A percentile compares a stretch with the other conserved stretches of the same genome.
These are phyloP conservation scores for Aphis gossypii DNA, from an alignment of 1,140 invertebrate species.

Conservation along the genomic window DNA sequence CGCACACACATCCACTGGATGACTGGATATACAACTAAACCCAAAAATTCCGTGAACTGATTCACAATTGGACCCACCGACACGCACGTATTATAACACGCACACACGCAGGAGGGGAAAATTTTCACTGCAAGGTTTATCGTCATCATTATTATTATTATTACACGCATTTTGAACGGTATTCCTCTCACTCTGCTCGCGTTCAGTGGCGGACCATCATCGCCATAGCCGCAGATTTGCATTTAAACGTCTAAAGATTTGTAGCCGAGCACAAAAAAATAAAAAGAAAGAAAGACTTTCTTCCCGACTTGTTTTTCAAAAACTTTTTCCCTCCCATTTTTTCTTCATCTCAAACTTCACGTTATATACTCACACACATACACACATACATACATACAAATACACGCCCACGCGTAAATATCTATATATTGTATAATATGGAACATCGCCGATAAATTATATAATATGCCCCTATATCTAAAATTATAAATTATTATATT, in stretches of 20 bases:
- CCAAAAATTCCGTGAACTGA: constrained; percentile 51
- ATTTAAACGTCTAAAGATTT: constrained; percentile 41
- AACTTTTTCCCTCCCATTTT: background rate
- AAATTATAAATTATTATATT: background rate
- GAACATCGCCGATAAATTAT: background rate
- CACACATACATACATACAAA: background rate
- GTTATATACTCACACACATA: background rate
- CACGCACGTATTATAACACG: background rate
- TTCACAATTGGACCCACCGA: constrained; percentile 49
- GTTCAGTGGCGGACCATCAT: background rate
- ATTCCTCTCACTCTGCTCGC: background rate
- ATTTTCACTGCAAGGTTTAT: constrained; percentile 39
- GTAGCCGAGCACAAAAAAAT: background rate
- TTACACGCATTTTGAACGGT: background rate
- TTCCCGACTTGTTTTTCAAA: constrained; percentile 30
- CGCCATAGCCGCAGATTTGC: constrained; percentile 2
- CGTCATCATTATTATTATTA: constrained; percentile 15
- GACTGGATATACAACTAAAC: constrained; percentile 22
- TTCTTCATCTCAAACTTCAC: background rate
- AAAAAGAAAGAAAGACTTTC: constrained; percentile 30
- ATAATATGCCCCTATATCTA: background rate
- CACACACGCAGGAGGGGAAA: background rate
- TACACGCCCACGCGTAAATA: background rate
- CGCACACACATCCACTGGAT: background rate
- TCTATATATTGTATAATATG: background rate